A percentile compares a stretch with the other conserved stretches of the same genome.
Conservation (phyloP, 2,888 invertebrate genomes). For the Caenorhabditis plicata region DNA sequence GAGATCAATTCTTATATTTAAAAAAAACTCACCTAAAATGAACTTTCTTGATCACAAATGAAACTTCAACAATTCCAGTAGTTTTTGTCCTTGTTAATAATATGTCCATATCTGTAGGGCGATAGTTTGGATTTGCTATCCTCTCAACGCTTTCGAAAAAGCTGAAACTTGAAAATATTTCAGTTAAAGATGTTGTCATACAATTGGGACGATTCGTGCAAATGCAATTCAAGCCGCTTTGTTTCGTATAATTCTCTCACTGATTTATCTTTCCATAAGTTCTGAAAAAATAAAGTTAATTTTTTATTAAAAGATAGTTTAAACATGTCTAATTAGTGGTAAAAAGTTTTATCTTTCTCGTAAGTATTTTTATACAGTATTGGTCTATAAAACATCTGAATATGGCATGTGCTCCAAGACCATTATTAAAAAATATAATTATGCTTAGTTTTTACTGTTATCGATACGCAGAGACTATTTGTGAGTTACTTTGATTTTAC, state of each 20-base stretch:
- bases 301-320: too few species aligned
- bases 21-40: too few species aligned
- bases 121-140: constrained; percentile 48
- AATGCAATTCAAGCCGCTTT: constrained; percentile 47
- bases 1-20: too few species aligned
- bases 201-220: constrained; percentile 59
- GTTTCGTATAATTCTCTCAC: constrained; percentile 33
- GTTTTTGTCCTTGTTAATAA: constrained; percentile 59
- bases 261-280: constrained; percentile 37
- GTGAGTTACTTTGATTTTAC: too few species aligned
- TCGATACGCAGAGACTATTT: too few species aligned
- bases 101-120: constrained; percentile 55
- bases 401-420: too few species aligned
- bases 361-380: constrained; percentile 9
- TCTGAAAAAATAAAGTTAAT: constrained; percentile 10
- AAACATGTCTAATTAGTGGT: too few species aligned
- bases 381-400: constrained; percentile 5
- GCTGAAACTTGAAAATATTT: constrained; percentile 28
- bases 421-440: too few species aligned
- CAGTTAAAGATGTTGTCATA: constrained; percentile 10
- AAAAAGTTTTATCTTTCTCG: constrained; percentile 1
- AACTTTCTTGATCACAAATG: constrained; percentile 45
- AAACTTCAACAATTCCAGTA: constrained; percentile 50
- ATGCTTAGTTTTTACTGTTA: too few species aligned
- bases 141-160: constrained; percentile 58